Conservation (phyloP, 2,888 invertebrate genomes). For the Mythimna albipuncta region DNA sequence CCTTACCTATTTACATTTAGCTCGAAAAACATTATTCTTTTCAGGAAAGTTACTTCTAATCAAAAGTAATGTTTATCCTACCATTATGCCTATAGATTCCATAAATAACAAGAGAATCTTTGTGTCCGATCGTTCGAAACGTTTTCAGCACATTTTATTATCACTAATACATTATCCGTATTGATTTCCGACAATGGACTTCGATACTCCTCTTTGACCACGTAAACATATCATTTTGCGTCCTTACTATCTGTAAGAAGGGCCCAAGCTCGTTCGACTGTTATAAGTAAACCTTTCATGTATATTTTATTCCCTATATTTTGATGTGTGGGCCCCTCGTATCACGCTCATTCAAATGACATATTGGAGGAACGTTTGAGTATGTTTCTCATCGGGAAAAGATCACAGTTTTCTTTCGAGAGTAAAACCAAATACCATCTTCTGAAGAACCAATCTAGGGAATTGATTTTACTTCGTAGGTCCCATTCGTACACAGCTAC, state of each 20-base stretch:
- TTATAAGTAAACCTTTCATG: conserved; percentile 88
- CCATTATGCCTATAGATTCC: conserved; percentile 57
- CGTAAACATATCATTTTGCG: conserved; percentile 81
- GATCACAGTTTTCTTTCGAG: conserved; percentile 81
- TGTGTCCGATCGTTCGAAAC: conserved; percentile 72
- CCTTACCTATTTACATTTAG: background rate
- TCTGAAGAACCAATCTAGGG: conserved; percentile 78
- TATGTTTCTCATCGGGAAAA: conserved; percentile 80
- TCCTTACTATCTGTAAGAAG: conserved; percentile 79
- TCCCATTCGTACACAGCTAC: conserved; percentile 60
- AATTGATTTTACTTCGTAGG: conserved; percentile 77
- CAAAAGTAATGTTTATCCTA: conserved; percentile 61
- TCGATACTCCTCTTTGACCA: conserved; percentile 81
- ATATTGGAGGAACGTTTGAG: conserved; percentile 86
- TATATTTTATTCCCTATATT: conserved; percentile 87
- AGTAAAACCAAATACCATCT: conserved; percentile 82
- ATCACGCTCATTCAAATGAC: conserved; percentile 87
- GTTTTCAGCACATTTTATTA: conserved; percentile 81
- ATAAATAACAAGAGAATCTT: conserved; percentile 74
- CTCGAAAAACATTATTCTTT: background rate
- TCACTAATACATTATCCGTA: conserved; percentile 87
- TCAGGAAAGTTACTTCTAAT: background rate
- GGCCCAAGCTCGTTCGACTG: conserved; percentile 78
- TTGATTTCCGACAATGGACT: conserved; percentile 83
- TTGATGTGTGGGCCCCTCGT: conserved; percentile 82